Percentiles rank a stretch among this genome's conserved stretches.
Evolutionary conservation across 2,113 vertebrate species (phyloP).

Genomic region (Eurystomus gularis): DNA sequence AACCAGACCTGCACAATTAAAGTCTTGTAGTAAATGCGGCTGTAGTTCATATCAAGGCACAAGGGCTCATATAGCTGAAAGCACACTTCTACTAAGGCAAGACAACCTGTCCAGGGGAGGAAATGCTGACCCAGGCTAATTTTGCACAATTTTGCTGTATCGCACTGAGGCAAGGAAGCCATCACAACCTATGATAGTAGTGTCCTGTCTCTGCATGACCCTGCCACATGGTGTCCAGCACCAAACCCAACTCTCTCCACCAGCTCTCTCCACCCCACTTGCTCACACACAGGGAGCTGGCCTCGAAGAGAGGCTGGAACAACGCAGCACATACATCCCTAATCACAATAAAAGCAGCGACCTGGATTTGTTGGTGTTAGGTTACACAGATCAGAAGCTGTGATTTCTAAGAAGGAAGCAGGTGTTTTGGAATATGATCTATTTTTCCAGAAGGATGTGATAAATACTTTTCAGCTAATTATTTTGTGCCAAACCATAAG

Average conservation of each 20-base stretch:
- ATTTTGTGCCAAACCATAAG: background rate
- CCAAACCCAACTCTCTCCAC: background rate
- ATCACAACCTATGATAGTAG: fast-evolving
- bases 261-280: background rate
- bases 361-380: background rate
- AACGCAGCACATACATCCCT: background rate
- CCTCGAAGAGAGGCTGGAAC: background rate
- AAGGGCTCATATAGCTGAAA: background rate
- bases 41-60: background rate
- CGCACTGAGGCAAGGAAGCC: background rate
- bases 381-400: constrained; percentile 20
- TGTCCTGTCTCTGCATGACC: background rate
- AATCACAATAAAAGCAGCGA: constrained; percentile 33
- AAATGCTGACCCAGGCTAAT: background rate
- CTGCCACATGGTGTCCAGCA: fast-evolving
- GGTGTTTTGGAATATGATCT: constrained; percentile 52
- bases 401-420: background rate
- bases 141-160: background rate
- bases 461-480: constrained; percentile 45
- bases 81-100: fast-evolving
- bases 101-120: background rate
- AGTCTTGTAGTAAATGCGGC: background rate
- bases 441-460: constrained; percentile 3
- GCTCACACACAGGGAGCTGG: background rate
- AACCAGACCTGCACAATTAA: background rate